Conservation (phyloP, 2,888 invertebrate species). For the Taenaris catops region DNA sequence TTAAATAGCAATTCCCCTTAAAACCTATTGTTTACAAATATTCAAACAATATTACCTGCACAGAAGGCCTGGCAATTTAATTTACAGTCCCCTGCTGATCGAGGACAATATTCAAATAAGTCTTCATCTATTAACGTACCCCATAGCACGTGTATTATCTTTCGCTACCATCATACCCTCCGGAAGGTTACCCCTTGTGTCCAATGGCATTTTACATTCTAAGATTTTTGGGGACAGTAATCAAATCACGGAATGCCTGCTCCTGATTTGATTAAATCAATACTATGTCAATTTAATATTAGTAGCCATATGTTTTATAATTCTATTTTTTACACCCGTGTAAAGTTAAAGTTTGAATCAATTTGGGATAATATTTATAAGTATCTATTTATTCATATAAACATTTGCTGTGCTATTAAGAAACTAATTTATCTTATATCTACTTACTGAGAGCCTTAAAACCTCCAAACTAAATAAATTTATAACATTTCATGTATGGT, state of each 20-base stretch:
- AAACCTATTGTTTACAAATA: slow-evolving; percentile 23
- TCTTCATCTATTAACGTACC: slow-evolving; percentile 72
- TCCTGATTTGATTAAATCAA: slow-evolving; percentile 23
- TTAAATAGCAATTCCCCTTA: slow-evolving; percentile 5
- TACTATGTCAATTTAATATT: slow-evolving; percentile 6
- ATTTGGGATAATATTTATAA: no score
- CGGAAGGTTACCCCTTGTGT: slow-evolving; percentile 32
- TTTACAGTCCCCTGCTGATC: slow-evolving; percentile 66
- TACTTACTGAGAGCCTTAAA: no score
- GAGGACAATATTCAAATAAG: slow-evolving; percentile 76
- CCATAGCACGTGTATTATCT: slow-evolving; percentile 71
- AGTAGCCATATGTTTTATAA: no score
- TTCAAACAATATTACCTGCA: slow-evolving; percentile 41
- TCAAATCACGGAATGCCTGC: slow-evolving; percentile 20
- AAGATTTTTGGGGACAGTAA: slow-evolving; percentile 31
- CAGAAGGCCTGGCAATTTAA: slow-evolving; percentile 61
- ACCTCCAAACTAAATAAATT: no score
- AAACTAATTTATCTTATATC: no score
- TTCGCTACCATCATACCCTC: slow-evolving; percentile 59
- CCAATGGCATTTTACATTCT: slow-evolving; percentile 24
- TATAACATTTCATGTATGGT: no score
- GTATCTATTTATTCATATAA: no score
- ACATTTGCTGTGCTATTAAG: no score
- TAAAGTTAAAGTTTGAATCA: no score
- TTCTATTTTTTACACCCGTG: no score